Evolutionary conservation across 92 coral and sea anemone genomes (phyloP).

Genomic region (Ricordea florida): DNA sequence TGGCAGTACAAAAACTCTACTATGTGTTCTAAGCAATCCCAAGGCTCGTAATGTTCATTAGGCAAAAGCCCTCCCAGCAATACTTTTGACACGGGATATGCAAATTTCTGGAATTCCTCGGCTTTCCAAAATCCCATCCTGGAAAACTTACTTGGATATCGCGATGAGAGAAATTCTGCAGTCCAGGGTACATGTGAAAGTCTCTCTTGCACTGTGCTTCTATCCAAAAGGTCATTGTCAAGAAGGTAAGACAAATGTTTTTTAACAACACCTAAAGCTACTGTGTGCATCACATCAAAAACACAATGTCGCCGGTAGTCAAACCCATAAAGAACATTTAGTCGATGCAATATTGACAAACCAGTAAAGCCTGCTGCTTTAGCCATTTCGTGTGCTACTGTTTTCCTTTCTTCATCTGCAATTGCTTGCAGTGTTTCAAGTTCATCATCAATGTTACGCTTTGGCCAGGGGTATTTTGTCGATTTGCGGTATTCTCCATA

Average conservation of each 20-base stretch:
- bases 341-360: conserved; percentile 25
- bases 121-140: conserved; percentile 49
- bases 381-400: conserved; percentile 15
- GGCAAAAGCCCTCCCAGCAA: conserved; percentile 42
- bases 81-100: conserved; percentile 27
- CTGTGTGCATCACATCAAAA: conserved; percentile 33
- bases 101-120: conserved; percentile 50
- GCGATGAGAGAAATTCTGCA: conserved; percentile 24
- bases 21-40: conserved; percentile 37
- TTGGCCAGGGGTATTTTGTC: conserved; percentile 37
- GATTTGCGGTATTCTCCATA: conserved; percentile 37
- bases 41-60: conserved; percentile 14
- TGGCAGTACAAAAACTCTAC: conserved; percentile 31
- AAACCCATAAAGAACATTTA: conserved; percentile 25
- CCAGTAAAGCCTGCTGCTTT: conserved; percentile 46
- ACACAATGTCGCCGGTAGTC: conserved; percentile 18
- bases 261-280: conserved; percentile 26
- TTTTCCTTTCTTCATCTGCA: conserved; percentile 38
- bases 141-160: conserved; percentile 16
- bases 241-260: conserved; percentile 1
- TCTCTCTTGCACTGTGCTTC: conserved; percentile 3
- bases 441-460: conserved; percentile 22
- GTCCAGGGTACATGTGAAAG: conserved; percentile 26
- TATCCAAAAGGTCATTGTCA: conserved; percentile 6
- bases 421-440: background rate